Percentiles rank a stretch among this genome's conserved stretches.
Conservation (phyloP, 2,888 invertebrate genomes). For the Syrphus vitripennis region DNA sequence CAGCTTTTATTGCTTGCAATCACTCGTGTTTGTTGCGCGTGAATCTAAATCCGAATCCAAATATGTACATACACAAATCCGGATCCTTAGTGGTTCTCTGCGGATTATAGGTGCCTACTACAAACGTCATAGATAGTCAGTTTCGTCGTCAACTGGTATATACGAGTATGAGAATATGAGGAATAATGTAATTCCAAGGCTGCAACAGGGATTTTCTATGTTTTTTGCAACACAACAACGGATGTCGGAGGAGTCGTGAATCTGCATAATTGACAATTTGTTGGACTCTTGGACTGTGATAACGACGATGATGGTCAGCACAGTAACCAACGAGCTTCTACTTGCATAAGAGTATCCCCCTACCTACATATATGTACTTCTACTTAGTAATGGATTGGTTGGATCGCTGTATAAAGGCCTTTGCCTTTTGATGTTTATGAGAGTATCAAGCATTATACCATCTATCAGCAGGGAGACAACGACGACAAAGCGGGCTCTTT, state of each 20-base stretch:
- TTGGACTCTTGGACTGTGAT: conserved; percentile 16
- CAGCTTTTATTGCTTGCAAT: conserved; percentile 42
- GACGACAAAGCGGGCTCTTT: conserved; percentile 13
- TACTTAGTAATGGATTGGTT: conserved; percentile 22
- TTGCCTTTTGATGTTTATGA: conserved; percentile 54
- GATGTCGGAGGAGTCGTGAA: conserved; percentile 44
- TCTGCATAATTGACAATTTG: conserved; percentile 70
- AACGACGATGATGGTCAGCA: neutral
- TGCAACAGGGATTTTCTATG: conserved; percentile 39
- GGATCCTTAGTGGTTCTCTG: neutral
- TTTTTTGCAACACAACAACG: conserved; percentile 9
- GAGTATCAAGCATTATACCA: conserved; percentile 25
- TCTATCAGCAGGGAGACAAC: conserved; percentile 26
- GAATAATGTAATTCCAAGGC: conserved; percentile 51
- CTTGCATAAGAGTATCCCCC: neutral
- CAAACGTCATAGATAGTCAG: neutral
- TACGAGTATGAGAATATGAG: neutral
- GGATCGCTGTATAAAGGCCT: neutral
- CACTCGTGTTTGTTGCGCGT: conserved; percentile 30
- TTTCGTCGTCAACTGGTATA: neutral
- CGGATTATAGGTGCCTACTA: neutral
- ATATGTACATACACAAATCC: neutral
- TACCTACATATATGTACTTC: no score
- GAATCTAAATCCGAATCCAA: conserved; percentile 1
- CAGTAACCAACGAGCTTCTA: neutral